Evolutionary conservation across 2,113 vertebrate species (phyloP), one percentile per base, ranked within the genome.

Genomic region (Melanostigma gelatinosum): DNA sequence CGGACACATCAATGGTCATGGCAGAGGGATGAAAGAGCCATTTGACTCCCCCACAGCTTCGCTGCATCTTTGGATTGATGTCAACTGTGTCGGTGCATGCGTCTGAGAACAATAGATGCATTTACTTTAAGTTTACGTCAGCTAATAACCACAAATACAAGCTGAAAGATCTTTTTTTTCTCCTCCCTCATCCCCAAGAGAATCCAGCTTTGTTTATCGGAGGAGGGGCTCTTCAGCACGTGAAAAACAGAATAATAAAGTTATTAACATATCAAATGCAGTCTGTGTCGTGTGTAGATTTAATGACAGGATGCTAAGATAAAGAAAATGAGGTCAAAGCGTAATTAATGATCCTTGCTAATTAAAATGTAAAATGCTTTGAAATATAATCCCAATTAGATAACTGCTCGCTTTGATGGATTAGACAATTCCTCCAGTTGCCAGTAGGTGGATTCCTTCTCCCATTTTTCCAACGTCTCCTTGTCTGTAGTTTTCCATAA

Each of bases 391-490:
- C 44, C 48, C 62, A 52, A 8, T 3, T 52, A 66, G 12, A 50
- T 68, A 85, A 8, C 58, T 32, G 44, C 68, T 46, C 15, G 1
- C 66, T 80, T 1, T 32, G 54, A 60, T 68, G 29, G 34, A 3
- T 6, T 0, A 16, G 66, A 50, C n/a, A 9, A 36, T 79, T 79
- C 72, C 63, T 10, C 4, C 27, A 1, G 0, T 55, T 60, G 65
- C 89, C 94, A 91, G 65, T 40, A 94, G 94, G 58, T 77, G 93
- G 89, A 27, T 9, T n/a, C 79, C 71, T 92, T 70, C 27, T 29
- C 44, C 74, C 61, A 85, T 22, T 85, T 90, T 90, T 85, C 80
- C 18, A n/a, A 15, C 2, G 0, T 69, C 48, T 72, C 67, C 11
- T 3, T 34, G 40, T 65, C 40, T 64, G 79, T 75, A 84, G 68